A percentile compares a stretch with the other conserved stretches of the same genome.
phyloP scores from a whole-genome alignment of 1,140 invertebrate genomes.

The Wasmannia auropunctata region DNA sequence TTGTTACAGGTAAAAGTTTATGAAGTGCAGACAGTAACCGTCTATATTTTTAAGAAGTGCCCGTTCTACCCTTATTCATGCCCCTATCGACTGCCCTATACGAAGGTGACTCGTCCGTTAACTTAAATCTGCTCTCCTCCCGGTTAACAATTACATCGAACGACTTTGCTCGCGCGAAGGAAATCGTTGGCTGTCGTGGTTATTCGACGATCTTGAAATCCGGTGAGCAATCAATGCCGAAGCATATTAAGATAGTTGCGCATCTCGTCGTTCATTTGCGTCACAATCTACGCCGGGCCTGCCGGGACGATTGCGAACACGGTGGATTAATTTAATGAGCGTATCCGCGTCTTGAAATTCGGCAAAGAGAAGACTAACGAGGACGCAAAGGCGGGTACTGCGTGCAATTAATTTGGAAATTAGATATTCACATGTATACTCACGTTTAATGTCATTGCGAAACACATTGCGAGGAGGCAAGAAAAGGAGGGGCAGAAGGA shows the following conservation, averaged over 20 bases:
- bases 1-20: too few relatives aligned
- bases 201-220: slow-evolving; percentile 3
- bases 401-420: slow-evolving; percentile 45
- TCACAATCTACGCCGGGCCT: neutral
- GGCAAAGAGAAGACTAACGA: slow-evolving; percentile 38
- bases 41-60: too few relatives aligned
- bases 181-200: neutral
- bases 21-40: too few relatives aligned
- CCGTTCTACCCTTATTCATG: too few relatives aligned
- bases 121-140: neutral
- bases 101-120: neutral
- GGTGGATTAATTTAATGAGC: slow-evolving; percentile 45
- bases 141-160: neutral
- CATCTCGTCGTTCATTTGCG: slow-evolving; percentile 3
- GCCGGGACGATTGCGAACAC: neutral
- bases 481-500: neutral
- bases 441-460: slow-evolving; percentile 49
- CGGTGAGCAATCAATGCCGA: neutral
- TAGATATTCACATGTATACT: neutral
- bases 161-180: neutral
- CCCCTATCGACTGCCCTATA: too few relatives aligned
- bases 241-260: neutral
- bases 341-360: neutral
- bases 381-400: neutral
- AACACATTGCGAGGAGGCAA: neutral